Conservation (phyloP, 1,140 invertebrate species). For the Orius insidiosus region DNA sequence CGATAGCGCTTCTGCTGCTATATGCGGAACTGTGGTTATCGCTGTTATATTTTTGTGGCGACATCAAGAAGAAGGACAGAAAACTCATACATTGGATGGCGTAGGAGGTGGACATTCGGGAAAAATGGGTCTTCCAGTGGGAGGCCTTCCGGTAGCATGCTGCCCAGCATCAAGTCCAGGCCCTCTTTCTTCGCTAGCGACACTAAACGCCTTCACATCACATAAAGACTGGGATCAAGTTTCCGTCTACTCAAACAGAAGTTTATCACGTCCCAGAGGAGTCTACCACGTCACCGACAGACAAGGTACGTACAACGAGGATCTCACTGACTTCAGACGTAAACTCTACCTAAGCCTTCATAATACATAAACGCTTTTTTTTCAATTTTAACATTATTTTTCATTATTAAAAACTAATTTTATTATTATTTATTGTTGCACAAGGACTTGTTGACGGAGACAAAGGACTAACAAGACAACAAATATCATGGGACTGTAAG, state of each 20-base stretch:
- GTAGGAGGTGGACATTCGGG: constrained; percentile 39
- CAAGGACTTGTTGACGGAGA: too few relatives aligned
- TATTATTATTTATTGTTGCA: too few relatives aligned
- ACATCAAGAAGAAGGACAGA: constrained; percentile 45
- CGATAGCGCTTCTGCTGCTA: constrained; percentile 85
- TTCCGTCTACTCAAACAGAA: constrained; percentile 75
- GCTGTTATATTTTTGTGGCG: constrained; percentile 75
- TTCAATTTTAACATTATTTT: background rate
- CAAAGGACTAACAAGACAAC: too few relatives aligned
- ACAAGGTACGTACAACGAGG: constrained; percentile 27
- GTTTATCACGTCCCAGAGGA: constrained; percentile 57
- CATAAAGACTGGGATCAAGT: constrained; percentile 88
- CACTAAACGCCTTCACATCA: constrained; percentile 55
- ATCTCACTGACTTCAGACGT: constrained; percentile 12
- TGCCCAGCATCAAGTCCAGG: constrained; percentile 56
- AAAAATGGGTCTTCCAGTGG: constrained; percentile 43
- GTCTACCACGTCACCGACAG: constrained; percentile 53
- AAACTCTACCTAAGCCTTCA: constrained; percentile 13
- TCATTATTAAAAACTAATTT: too few relatives aligned
- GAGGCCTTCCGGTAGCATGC: constrained; percentile 51
- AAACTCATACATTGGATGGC: constrained; percentile 54
- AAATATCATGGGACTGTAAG: too few relatives aligned
- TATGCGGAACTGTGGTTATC: constrained; percentile 78
- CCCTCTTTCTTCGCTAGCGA: constrained; percentile 63
- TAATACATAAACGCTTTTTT: constrained; percentile 11